Evolutionary conservation across 2,113 vertebrate genomes (phyloP).

Genomic region (Chaetodon auriga): DNA sequence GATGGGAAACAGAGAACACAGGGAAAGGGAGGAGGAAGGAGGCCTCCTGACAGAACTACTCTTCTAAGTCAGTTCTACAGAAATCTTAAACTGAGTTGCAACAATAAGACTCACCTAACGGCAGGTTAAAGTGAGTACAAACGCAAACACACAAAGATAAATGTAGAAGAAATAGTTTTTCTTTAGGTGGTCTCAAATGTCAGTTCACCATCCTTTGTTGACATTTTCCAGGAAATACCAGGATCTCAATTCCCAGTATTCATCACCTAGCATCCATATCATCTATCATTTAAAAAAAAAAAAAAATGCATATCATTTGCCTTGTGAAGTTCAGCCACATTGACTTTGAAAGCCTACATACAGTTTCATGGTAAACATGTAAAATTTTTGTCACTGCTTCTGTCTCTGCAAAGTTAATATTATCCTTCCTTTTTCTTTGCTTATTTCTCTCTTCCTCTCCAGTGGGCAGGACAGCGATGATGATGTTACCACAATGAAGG

Average conservation of each 20-base stretch:
- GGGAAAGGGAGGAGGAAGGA: too few relatives aligned
- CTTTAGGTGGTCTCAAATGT: too few relatives aligned
- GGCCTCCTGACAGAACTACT: neutral
- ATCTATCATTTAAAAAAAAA: too few relatives aligned
- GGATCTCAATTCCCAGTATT: neutral
- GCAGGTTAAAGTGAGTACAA: neutral
- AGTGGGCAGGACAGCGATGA: conserved; percentile 89
- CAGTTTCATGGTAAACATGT: neutral
- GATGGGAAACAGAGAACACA: too few relatives aligned
- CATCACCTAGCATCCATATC: neutral
- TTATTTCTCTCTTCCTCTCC: conserved; percentile 25
- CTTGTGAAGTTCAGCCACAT: neutral
- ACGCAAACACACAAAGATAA: neutral
- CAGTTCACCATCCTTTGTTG: too few relatives aligned
- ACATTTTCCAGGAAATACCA: neutral
- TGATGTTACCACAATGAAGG: conserved; percentile 85
- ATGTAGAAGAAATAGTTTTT: too few relatives aligned
- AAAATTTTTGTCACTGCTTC: neutral
- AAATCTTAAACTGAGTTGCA: neutral
- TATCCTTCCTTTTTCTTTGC: neutral
- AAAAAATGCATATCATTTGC: too few relatives aligned
- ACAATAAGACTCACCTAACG: too few relatives aligned
- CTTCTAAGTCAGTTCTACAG: neutral
- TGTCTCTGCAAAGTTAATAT: neutral
- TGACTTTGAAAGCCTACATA: neutral